Evolutionary conservation across 2,797 vertebrate genomes (phyloP).

Genomic region (Ambastaia sidthimunki): DNA sequence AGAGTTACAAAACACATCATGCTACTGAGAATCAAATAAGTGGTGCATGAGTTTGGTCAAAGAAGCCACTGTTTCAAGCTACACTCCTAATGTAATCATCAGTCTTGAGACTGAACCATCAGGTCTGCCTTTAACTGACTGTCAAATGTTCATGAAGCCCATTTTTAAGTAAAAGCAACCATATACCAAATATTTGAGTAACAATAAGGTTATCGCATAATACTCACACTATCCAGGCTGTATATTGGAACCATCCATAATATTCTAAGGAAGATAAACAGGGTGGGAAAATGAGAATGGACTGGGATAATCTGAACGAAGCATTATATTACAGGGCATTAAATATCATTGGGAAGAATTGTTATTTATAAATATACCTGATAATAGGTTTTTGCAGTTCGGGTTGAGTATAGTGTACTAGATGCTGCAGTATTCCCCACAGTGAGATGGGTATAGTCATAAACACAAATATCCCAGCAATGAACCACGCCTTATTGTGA

Average conservation of each 20-base stretch:
- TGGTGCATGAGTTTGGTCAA: constrained; percentile 7
- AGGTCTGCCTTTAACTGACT: constrained; percentile 10
- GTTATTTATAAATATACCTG: constrained; percentile 77
- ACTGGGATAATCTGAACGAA: background rate
- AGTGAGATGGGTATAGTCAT: constrained; percentile 97
- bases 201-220: constrained; percentile 16
- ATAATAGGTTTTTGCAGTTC: constrained; percentile 98
- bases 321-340: background rate
- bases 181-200: background rate
- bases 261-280: constrained; percentile 79
- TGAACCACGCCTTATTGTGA: constrained; percentile 97
- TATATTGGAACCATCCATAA: constrained; percentile 99
- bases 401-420: constrained; percentile 97
- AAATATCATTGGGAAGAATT: background rate
- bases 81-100: background rate
- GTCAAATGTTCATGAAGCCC: background rate
- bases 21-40: background rate
- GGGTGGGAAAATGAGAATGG: background rate
- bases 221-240: constrained; percentile 98
- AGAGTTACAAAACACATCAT: background rate
- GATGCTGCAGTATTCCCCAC: constrained; percentile 96
- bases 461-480: constrained; percentile 95
- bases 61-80: background rate
- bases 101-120: constrained; percentile 24
- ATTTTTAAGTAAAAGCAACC: background rate